These are phyloP conservation scores for Cynaeus angustus DNA, from an alignment of 2,888 invertebrate genomes.

Conservation along the genomic window DNA sequence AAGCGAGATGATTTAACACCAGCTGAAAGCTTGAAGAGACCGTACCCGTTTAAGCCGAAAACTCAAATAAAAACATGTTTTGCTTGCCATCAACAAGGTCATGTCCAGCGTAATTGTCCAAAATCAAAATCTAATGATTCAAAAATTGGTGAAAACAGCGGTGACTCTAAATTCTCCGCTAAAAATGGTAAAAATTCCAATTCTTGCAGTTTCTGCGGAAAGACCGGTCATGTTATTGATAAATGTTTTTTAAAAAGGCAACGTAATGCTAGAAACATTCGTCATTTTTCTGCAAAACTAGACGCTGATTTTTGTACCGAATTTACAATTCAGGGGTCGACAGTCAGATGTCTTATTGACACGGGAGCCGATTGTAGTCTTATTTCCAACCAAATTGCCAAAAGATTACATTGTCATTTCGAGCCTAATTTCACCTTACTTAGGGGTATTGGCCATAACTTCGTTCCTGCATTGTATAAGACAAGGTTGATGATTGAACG, in stretches of 20 bases:
- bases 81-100: conserved; percentile 3
- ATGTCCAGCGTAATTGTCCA: neutral
- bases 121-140: conserved; percentile 1
- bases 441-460: conserved; percentile 11
- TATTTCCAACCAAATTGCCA: conserved; percentile 30
- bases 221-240: neutral
- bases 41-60: conserved; percentile 4
- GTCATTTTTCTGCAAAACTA: conserved; percentile 37
- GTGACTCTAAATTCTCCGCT: neutral
- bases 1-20: neutral
- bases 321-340: neutral
- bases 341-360: conserved; percentile 35
- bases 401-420: conserved; percentile 38
- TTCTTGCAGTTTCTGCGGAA: neutral
- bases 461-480: conserved; percentile 12
- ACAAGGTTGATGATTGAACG: conserved; percentile 29
- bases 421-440: conserved; percentile 27
- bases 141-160: conserved; percentile 4
- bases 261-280: no score
- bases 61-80: conserved; percentile 4
- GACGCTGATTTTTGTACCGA: conserved; percentile 40
- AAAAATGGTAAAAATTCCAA: conserved; percentile 7
- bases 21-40: conserved; percentile 1
- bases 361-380: conserved; percentile 43
- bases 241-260: conserved; percentile 13